These are phyloP conservation scores for Cheilosia urbana DNA, from an alignment of 2,888 invertebrate species.

Conservation along the genomic window DNA sequence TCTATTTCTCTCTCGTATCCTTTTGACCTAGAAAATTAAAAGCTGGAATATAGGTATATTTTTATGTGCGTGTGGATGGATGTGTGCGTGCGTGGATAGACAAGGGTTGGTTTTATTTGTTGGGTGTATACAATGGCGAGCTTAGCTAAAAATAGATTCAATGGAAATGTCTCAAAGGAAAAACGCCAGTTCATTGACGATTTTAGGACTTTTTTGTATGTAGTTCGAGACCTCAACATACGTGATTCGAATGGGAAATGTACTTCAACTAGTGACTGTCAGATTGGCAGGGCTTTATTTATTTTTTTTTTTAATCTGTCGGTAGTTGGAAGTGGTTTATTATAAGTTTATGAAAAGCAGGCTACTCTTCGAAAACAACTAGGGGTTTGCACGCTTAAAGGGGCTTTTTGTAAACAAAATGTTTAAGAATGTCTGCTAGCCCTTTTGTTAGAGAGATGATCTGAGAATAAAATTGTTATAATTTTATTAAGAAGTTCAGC, in stretches of 20 bases:
- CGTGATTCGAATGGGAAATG: slow-evolving; percentile 24
- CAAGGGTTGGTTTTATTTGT: slow-evolving; percentile 8
- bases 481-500: no score
- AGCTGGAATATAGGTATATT: slow-evolving; percentile 29
- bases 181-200: slow-evolving; percentile 22
- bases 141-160: slow-evolving; percentile 44
- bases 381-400: no score
- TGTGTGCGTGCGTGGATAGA: not conserved
- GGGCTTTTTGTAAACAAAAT: no score
- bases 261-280: slow-evolving; percentile 5
- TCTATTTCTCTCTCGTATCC: slow-evolving; percentile 72
- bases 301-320: not conserved
- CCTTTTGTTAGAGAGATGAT: no score
- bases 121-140: slow-evolving; percentile 6
- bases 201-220: slow-evolving; percentile 8
- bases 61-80: slow-evolving; percentile 36
- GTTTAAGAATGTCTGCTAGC: no score
- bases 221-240: slow-evolving; percentile 6
- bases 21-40: slow-evolving; percentile 74
- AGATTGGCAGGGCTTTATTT: not conserved
- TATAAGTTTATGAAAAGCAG: not conserved
- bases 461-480: no score
- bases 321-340: not conserved
- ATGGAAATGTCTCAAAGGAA: slow-evolving; percentile 21
- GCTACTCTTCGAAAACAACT: no score